A percentile compares a stretch with the other conserved stretches of the same genome.
These are phyloP conservation scores for Sabellastarte sp. DNA, from an alignment of 2,888 invertebrate species.

Conservation along the genomic window DNA sequence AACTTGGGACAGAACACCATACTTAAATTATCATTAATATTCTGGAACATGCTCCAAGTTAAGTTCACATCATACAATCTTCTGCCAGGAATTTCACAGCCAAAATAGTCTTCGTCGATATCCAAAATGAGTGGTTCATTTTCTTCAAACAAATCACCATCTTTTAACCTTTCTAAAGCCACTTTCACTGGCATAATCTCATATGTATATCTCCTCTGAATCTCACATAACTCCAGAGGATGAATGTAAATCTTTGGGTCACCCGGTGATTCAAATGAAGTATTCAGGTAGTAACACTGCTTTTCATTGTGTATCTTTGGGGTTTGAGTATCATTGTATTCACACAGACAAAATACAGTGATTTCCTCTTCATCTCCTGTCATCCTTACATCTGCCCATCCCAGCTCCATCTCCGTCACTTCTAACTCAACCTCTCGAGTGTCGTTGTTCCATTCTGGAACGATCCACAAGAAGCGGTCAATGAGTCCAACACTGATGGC, in stretches of 20 bases:
- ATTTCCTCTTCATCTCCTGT: neutral
- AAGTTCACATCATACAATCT: neutral
- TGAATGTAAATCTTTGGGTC: too few species aligned
- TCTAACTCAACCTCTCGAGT: neutral
- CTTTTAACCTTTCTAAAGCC: neutral
- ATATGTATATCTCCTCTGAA: neutral
- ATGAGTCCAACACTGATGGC: neutral
- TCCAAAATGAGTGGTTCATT: neutral
- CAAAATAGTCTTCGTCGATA: neutral
- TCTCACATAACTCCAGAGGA: too few species aligned
- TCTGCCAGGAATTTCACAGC: neutral
- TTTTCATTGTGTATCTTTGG: neutral
- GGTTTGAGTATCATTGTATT: neutral
- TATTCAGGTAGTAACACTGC: neutral
- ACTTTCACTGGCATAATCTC: neutral
- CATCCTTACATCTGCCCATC: too few species aligned
- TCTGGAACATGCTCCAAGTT: neutral
- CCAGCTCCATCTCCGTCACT: neutral
- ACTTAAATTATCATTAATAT: neutral
- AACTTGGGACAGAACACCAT: neutral
- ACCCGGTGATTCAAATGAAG: neutral
- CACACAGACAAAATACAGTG: neutral
- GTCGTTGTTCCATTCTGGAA: neutral
- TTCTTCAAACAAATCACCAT: too few species aligned
- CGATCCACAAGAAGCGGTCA: neutral